A percentile compares a stretch with the other conserved stretches of the same genome.
phyloP scores from a whole-genome alignment of 2,113 vertebrate genomes.

The Microtus oregoni region DNA sequence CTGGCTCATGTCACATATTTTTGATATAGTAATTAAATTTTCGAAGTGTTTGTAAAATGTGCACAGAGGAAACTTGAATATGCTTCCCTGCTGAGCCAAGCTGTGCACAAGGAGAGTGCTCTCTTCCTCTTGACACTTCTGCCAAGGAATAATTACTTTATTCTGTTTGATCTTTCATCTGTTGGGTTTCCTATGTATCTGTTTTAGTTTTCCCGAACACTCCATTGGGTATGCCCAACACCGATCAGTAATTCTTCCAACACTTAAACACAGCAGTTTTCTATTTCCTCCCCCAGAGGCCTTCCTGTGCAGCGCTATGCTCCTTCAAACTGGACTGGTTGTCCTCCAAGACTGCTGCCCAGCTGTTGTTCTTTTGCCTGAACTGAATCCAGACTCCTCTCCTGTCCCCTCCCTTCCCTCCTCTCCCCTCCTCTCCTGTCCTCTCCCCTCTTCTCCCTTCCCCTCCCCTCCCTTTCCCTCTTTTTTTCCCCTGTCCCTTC shows the following conservation, averaged over 20 bases:
- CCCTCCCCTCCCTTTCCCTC: fast-evolving
- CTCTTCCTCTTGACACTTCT: background rate
- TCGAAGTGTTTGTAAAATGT: background rate
- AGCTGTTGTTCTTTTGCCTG: background rate
- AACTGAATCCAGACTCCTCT: background rate
- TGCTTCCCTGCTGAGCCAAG: background rate
- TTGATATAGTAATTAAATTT: background rate
- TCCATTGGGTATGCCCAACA: slow-evolving; percentile 1
- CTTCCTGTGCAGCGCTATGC: background rate
- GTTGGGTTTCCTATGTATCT: slow-evolving; percentile 48
- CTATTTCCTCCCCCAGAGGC: background rate
- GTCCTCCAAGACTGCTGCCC: background rate
- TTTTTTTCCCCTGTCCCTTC: background rate
- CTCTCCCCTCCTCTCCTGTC: fast-evolving
- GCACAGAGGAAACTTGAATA: background rate
- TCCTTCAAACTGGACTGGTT: background rate
- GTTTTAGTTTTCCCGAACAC: background rate
- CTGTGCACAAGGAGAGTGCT: background rate
- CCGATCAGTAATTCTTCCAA: slow-evolving; percentile 16
- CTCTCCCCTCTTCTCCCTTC: fast-evolving
- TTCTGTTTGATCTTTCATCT: slow-evolving; percentile 44
- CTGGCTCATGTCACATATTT: background rate
- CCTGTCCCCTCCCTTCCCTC: background rate
- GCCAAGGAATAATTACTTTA: slow-evolving; percentile 8
- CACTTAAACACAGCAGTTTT: slow-evolving; percentile 23